Percentiles rank a stretch among this genome's conserved stretches.
phyloP scores from a whole-genome alignment of 1,140 invertebrate genomes.

The Nasonia longicornis region DNA sequence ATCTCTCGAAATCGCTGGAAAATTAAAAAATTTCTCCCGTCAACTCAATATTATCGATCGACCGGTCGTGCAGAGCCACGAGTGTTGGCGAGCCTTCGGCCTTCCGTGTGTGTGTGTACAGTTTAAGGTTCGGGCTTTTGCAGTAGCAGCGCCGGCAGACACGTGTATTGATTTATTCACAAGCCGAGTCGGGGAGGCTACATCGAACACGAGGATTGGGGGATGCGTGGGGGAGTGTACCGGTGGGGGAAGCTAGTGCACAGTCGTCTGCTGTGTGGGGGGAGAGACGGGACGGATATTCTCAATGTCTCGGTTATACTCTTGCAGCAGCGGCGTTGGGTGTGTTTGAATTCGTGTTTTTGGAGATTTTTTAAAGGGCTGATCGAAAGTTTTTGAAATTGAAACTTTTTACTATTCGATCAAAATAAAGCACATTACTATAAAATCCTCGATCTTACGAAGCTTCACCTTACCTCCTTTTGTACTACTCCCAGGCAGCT shows the following conservation, averaged over 20 bases:
- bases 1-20: no score
- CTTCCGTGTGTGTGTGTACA: conserved; percentile 26
- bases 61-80: background rate
- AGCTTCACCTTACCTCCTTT: background rate
- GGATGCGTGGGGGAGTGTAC: background rate
- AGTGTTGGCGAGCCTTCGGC: conserved; percentile 6
- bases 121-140: conserved; percentile 58
- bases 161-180: conserved; percentile 70
- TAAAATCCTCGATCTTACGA: conserved; percentile 1
- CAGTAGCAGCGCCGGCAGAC: conserved; percentile 62
- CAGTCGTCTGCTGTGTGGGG: background rate
- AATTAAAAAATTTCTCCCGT: no score
- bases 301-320: background rate
- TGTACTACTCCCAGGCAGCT: no score
- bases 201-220: conserved; percentile 43
- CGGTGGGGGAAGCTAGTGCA: conserved; percentile 43
- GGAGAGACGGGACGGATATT: background rate
- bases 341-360: background rate
- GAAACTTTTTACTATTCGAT: no score
- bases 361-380: no score
- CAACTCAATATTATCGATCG: background rate
- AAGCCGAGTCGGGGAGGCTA: conserved; percentile 51
- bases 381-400: no score
- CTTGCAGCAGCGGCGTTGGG: no score
- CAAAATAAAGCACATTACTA: background rate